Evolutionary conservation across 2,797 vertebrate genomes (phyloP).

Genomic region (Takifugu ocellatus): DNA sequence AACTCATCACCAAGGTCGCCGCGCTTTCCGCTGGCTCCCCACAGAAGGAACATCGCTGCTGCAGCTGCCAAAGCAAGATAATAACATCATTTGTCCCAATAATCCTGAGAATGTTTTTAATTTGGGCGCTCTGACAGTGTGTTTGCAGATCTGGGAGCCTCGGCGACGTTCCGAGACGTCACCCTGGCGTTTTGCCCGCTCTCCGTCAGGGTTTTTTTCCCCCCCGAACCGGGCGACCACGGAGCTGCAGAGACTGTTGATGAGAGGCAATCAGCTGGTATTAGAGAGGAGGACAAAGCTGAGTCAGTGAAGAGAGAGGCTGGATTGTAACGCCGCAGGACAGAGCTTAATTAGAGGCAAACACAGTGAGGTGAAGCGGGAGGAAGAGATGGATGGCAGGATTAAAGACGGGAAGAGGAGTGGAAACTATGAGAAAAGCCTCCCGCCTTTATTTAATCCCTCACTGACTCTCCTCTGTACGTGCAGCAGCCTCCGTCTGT

Average conservation of each 20-base stretch:
- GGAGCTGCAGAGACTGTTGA: conserved; percentile 20
- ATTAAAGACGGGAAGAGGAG: background rate
- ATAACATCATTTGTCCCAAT: background rate
- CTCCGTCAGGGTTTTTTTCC: conserved; percentile 18
- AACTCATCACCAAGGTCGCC: conserved; percentile 44
- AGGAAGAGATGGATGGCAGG: conserved; percentile 2
- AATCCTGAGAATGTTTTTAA: too few relatives aligned
- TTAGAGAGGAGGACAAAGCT: conserved; percentile 31
- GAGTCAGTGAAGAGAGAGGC: conserved; percentile 32
- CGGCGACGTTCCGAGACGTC: background rate
- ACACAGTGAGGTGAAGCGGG: conserved; percentile 6
- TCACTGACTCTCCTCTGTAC: conserved; percentile 28
- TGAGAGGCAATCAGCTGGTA: conserved; percentile 31
- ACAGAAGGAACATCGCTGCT: background rate
- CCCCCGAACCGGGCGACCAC: conserved; percentile 13
- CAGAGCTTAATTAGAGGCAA: conserved; percentile 25
- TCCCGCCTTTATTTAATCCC: conserved; percentile 44
- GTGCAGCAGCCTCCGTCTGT: conserved; percentile 24
- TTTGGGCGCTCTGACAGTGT: too few relatives aligned
- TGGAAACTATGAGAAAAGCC: conserved; percentile 5
- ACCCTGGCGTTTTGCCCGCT: conserved; percentile 10
- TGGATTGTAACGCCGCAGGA: conserved; percentile 25
- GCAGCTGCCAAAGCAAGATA: background rate
- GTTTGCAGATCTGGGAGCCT: background rate
- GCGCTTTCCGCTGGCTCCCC: background rate